A percentile compares a stretch with the other conserved stretches of the same genome.
phyloP scores from a whole-genome alignment of 2,113 vertebrate genomes.

The Tetrax tetrax region DNA sequence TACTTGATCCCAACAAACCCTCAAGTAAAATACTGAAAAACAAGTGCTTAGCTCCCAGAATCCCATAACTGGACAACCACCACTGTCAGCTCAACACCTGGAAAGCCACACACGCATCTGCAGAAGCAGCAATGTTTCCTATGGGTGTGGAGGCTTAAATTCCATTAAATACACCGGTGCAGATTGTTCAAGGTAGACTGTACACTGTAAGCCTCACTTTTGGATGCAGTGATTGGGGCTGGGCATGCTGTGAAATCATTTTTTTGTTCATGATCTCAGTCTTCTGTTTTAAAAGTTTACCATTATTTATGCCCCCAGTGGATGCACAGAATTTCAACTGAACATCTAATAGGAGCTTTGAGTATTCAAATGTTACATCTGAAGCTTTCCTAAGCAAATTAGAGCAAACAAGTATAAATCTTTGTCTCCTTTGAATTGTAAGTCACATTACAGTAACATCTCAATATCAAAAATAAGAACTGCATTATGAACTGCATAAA shows the following conservation, averaged over 20 bases:
- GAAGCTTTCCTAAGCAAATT: conserved; percentile 12
- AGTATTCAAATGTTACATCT: not conserved
- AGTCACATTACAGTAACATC: not conserved
- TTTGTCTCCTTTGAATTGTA: not conserved
- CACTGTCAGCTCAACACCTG: not conserved
- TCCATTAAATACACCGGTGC: not conserved
- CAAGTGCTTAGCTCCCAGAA: not conserved
- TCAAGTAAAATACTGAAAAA: not conserved
- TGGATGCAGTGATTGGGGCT: not conserved
- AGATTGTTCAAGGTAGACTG: not conserved
- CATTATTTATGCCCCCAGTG: not conserved
- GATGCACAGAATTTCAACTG: not conserved
- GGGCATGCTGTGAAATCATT: not conserved
- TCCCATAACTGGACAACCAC: not conserved
- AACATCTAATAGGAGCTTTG: not conserved
- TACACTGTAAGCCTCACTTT: not conserved
- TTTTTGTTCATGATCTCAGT: not conserved
- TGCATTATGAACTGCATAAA: not conserved
- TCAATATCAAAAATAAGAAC: not conserved
- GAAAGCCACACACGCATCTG: not conserved
- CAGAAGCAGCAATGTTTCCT: not conserved
- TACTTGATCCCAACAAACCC: not conserved
- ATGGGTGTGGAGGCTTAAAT: not conserved
- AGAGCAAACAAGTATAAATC: not conserved
- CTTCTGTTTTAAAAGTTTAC: not conserved